Base-by-base conservation (phyloP, 1,140 invertebrate genomes). In the Samia ricini region DNA sequence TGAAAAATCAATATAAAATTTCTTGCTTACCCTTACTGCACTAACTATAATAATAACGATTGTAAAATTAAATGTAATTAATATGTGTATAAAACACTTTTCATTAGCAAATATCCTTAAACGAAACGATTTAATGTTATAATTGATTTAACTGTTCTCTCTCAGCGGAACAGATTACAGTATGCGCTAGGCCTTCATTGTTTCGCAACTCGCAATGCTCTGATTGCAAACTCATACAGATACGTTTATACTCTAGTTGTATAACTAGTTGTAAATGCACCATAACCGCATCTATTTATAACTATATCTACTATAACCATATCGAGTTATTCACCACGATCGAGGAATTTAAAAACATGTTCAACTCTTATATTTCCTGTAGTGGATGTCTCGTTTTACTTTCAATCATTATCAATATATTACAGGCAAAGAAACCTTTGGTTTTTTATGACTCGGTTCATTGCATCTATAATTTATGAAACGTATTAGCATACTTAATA, bases 201-300 rank as follows among this genome's bases (percentile, higher is more conserved):
- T 83, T 79, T 83, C 72, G 73, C 81, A 81, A 83, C 63, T 50
- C 61, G 81, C 74, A 81, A 81, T 81, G 81, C 81, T 83, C 81
- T 81, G 81, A 81, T 83, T 83, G 76, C 71, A 77, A 72, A 63
- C 72, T 42, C 71, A 74, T 76, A 71, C 63, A 65, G 63, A 74
- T 50, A 69, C 61, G 54, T 60, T 64, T 51, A 50, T 64, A 55
- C 33, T 8, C 20, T 15, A 21, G 18, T 26, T 57, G n/a, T 42
- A 15, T 42, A 72, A 73, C 70, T 70, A 48, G 59, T 71, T 68
- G 72, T 60, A 75, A 72, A 60, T 69, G 69, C 71, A 71, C 74
- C 71, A 76, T 76, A 67, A 75, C 63, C 56, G 4, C 4, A 15
- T 42, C 12, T 42, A 42, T 42, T 10, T 15, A 42, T 42, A 15